Percentiles rank a stretch among this genome's conserved stretches.
Evolutionary conservation across 2,113 vertebrate genomes (phyloP).

Genomic region (Pelmatolapia mariae): DNA sequence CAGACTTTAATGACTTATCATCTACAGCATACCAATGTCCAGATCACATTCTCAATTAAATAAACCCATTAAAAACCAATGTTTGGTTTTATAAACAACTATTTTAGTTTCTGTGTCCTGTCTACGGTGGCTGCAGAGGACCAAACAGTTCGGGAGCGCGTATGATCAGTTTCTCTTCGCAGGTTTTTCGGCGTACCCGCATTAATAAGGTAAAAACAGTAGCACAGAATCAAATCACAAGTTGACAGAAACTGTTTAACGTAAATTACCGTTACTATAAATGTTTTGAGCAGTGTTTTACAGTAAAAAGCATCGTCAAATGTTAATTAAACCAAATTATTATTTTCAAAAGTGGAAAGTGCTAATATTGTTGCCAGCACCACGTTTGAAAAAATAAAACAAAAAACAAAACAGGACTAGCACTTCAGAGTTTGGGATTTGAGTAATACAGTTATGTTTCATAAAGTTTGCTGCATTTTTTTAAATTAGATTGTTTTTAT

Average conservation of each 20-base stretch:
- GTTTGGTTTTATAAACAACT: not conserved
- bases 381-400: fast-evolving
- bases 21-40: fast-evolving
- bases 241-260: not conserved
- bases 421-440: not conserved
- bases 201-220: not conserved
- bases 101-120: not conserved
- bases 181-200: fast-evolving
- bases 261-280: fast-evolving
- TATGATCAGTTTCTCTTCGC: not conserved
- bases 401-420: not conserved
- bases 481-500: not conserved
- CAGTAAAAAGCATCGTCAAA: fast-evolving
- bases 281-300: not conserved
- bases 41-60: not conserved
- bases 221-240: not conserved
- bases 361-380: not conserved
- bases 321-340: not conserved
- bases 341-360: not conserved
- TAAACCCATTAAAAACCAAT: not conserved
- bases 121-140: slow-evolving; percentile 39
- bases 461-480: not conserved
- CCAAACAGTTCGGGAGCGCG: not conserved
- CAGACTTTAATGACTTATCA: not conserved
- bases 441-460: not conserved